Evolutionary conservation across 2,888 invertebrate species (phyloP), one percentile per base, ranked within the genome.

Genomic region (Callyntrura guangdongensis): DNA sequence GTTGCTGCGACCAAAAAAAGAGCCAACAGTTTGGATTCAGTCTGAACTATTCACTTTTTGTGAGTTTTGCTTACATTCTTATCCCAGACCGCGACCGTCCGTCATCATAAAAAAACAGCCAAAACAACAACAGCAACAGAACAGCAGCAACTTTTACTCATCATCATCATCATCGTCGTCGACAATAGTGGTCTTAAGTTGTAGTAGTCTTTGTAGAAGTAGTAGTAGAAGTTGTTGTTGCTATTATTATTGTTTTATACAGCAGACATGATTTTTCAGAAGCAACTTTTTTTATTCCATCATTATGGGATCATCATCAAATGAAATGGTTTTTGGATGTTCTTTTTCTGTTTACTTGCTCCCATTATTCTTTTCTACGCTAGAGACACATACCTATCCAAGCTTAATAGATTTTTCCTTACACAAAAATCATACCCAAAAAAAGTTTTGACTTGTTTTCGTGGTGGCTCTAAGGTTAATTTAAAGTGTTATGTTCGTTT

Each of bases 401-500:
- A n/a, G n/a, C n/a, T n/a, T n/a, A n/a, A n/a, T n/a, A n/a, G n/a
- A n/a, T n/a, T n/a, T 47, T 64, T 14, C 25, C 6, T 64, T 14
- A 67, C 27, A 67, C 5, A 67, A 67, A n/a, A 3, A 12, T 67
- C 47, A 47, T 47, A 47, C 11, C 47, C 11, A 47, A 47, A n/a
- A n/a, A n/a, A n/a, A n/a, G n/a, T 47, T n/a, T 47, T 47, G 5
- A 11, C 47, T 47, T 47, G 47, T 47, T 47, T 47, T 47, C 11
- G 6, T 47, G 20, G 22, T 74, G 74, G 25, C 59, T 81, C 27
- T 12, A 56, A 81, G 79, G 59, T 81, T 81, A 81, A 81, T 81
- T 81, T 81, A 81, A 59, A 81, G 79, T 81, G 79, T 81, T 81
- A 81, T 81, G 79, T 81, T 59, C 56, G 56, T 81, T 81, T 81